Base-by-base conservation (phyloP, 2,113 vertebrate genomes). In the Sylvilagus bachmani region DNA sequence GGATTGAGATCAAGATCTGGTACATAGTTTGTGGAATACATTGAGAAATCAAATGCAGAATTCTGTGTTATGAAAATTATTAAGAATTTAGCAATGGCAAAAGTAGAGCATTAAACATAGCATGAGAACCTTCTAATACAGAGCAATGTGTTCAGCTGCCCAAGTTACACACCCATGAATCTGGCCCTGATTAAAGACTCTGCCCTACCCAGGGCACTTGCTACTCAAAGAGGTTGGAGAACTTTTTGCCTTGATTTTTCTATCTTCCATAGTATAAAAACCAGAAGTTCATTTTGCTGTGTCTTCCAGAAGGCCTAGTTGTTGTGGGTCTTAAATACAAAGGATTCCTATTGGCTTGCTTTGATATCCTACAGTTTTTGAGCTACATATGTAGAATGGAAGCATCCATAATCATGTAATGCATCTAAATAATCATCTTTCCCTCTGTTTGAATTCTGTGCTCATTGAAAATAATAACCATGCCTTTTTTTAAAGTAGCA, bases 381-480 rank as follows among this genome's bases (percentile, higher is more conserved):
- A 93, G 17, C 33, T 88, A 36, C 22, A 17, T 36, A 13, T 44
- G 1, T 88, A 74, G 8, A 74, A 58, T 44, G 8, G 53, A 70
- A 62, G 10, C 10, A 58, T 17, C 10, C 51, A 61, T 36, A 16
- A 73, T 91, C 75, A 78, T 81, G 33, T 33, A 67, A 17, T 10
- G 19, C 4, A 19, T 21, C 27, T 36, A 79, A 78, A 61, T 73
- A 38, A 33, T 74, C 19, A 38, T 86, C 36, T 64, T 78, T 87
- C 78, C 71, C 21, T 78, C 33, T 17, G 55, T 3, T 70, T 90
- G 64, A 90, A 27, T 44, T 90, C 21, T 53, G n/a, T 3, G 7
- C 19, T 62, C 21, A 73, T 83, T 90, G 80, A 86, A 86, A 90
- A 67, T 82, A 95, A 82, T 61, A 31, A 7, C 17, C 44, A 71